A percentile compares a stretch with the other conserved stretches of the same genome.
These are phyloP conservation scores for Progne subis DNA, from an alignment of 2,113 vertebrate species.

Conservation along the genomic window DNA sequence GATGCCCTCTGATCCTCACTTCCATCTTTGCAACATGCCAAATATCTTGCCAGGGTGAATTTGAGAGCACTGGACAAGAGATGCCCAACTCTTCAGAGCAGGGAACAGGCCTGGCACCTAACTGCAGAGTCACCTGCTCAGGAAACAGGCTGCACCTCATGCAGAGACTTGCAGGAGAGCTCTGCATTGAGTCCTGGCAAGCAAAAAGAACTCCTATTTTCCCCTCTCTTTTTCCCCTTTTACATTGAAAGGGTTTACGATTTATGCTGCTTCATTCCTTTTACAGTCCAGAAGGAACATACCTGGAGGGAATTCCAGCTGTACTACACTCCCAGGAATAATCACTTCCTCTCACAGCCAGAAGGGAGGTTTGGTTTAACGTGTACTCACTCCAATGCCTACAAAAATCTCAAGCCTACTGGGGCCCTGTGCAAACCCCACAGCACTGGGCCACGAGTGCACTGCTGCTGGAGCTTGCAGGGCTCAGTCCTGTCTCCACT, in stretches of 20 bases:
- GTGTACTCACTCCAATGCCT: background rate
- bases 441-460: fast-evolving
- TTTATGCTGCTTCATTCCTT: background rate
- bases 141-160: background rate
- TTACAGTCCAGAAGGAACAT: background rate
- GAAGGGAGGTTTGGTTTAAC: background rate
- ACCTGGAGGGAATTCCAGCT: background rate
- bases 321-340: background rate
- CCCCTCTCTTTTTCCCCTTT: background rate
- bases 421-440: background rate
- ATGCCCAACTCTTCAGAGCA: background rate
- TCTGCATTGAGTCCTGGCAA: background rate
- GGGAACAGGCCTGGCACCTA: background rate
- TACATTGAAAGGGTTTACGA: background rate
- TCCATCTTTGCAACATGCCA: fast-evolving
- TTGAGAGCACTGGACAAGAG: background rate
- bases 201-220: background rate
- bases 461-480: background rate
- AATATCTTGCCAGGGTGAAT: background rate
- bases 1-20: background rate
- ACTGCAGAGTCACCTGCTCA: background rate
- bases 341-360: background rate
- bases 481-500: background rate
- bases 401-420: background rate
- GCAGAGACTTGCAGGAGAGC: background rate